These are phyloP conservation scores for Deladenus siricidicola DNA, from an alignment of 2,888 invertebrate genomes.

Conservation along the genomic window DNA sequence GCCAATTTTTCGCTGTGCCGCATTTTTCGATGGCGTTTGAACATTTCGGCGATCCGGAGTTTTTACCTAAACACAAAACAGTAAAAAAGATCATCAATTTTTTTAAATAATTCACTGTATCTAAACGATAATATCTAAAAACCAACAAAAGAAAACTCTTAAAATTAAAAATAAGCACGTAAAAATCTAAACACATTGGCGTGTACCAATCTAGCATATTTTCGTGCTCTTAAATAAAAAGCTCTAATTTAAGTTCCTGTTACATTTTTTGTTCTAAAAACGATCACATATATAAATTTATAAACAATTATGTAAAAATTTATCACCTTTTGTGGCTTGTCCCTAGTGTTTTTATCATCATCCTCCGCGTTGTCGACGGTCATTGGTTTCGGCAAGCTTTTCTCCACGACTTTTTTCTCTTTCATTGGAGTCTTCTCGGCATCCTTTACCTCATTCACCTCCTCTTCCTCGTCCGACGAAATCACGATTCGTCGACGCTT, in stretches of 20 bases:
- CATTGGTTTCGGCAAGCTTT: too few relatives aligned
- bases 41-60: not conserved
- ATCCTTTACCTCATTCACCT: not conserved
- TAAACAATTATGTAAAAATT: too few relatives aligned
- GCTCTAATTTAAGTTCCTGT: not conserved
- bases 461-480: conserved; percentile 35
- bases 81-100: conserved; percentile 11
- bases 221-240: not conserved
- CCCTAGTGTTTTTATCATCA: not conserved
- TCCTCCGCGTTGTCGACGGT: not conserved
- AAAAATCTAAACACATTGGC: too few relatives aligned
- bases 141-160: too few relatives aligned
- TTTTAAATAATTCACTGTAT: not conserved
- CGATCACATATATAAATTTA: too few relatives aligned
- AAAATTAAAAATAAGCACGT: too few relatives aligned
- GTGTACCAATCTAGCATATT: not conserved
- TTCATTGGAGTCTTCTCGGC: not conserved
- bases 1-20: not conserved
- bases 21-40: not conserved
- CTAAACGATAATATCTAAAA: too few relatives aligned
- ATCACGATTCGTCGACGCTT: conserved; percentile 29
- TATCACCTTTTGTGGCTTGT: too few relatives aligned
- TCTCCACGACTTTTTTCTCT: not conserved
- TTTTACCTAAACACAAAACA: conserved; percentile 9
- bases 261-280: too few relatives aligned